Evolutionary conservation across 2,888 invertebrate genomes (phyloP), one percentile per base, ranked within the genome.

Genomic region (Mythimna albipuncta): DNA sequence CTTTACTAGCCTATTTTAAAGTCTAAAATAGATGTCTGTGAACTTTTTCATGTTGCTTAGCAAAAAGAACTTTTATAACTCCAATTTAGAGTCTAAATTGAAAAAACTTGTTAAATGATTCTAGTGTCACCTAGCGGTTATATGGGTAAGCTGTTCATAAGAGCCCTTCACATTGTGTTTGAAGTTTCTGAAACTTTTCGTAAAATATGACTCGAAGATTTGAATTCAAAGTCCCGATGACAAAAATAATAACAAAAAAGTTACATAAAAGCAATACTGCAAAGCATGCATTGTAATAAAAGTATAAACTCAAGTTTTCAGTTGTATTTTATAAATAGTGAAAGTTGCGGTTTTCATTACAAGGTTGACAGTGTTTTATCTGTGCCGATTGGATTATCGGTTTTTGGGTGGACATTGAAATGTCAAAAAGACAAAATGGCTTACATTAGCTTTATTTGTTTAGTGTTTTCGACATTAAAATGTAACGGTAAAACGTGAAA

Each of bases 341-440:
- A 3, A 47, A 55, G 19, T 63, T 59, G 32, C 84, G 81, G 83
- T 81, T 83, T 69, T 63, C 13, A 0, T 5, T 19, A 7, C 0
- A 26, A 2, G 6, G 19, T 50, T 32, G 1, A 9, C 7, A 21
- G 26, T 32, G 32, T 58, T 54, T 65, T 26, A 64, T 74, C 81
- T 81, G 71, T 81, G 38, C 3, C 19, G 32, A 32, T 41, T 62
- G 47, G 44, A 59, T 69, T 80, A 72, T 77, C 80, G 85, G 78
- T 85, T 78, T 75, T 70, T 75, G 75, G 85, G 82, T 85, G 85
- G 81, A 85, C 79, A 77, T 75, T 64, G 69, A 80, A 79, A 80
- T 75, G 88, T 85, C 85, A 87, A 87, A 91, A 85, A 89, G 91
- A 91, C 93, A 94, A 94, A 93, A 94, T 94, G 94, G 93, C 93